Evolutionary conservation across 1,140 invertebrate genomes (phyloP).

Genomic region (Drosophila littoralis): DNA sequence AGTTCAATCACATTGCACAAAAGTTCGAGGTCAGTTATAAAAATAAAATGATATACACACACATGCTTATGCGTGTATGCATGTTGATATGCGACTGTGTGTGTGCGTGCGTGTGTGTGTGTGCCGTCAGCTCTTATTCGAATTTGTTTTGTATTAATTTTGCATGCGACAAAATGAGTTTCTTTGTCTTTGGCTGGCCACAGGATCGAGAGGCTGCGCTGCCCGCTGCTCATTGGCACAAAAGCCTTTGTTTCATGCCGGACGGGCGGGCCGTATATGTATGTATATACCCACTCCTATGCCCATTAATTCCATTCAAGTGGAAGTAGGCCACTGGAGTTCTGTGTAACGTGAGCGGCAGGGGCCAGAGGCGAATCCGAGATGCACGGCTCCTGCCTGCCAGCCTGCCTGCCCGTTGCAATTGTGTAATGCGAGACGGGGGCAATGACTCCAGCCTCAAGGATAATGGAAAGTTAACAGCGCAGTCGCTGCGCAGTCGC

Average conservation of each 20-base stretch:
- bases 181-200: constrained; percentile 72
- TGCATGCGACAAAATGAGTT: constrained; percentile 76
- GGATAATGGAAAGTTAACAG: constrained; percentile 64
- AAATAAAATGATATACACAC: constrained; percentile 64
- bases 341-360: constrained; percentile 64
- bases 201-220: constrained; percentile 46
- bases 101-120: constrained; percentile 4
- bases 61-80: neutral
- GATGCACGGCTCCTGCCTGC: constrained; percentile 33
- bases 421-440: constrained; percentile 77
- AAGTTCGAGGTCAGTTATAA: constrained; percentile 84
- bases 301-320: constrained; percentile 61
- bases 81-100: neutral
- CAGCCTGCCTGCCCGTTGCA: constrained; percentile 41
- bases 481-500: neutral
- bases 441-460: constrained; percentile 73
- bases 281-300: constrained; percentile 19
- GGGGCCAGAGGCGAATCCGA: constrained; percentile 18
- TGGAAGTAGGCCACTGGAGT: constrained; percentile 82
- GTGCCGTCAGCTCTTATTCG: constrained; percentile 30
- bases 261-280: neutral
- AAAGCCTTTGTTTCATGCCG: constrained; percentile 60
- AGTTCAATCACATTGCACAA: constrained; percentile 84
- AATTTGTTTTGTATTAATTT: constrained; percentile 78
- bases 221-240: constrained; percentile 45